Conservation (phyloP, 2,888 invertebrate genomes). For the Lasius platythorax region DNA sequence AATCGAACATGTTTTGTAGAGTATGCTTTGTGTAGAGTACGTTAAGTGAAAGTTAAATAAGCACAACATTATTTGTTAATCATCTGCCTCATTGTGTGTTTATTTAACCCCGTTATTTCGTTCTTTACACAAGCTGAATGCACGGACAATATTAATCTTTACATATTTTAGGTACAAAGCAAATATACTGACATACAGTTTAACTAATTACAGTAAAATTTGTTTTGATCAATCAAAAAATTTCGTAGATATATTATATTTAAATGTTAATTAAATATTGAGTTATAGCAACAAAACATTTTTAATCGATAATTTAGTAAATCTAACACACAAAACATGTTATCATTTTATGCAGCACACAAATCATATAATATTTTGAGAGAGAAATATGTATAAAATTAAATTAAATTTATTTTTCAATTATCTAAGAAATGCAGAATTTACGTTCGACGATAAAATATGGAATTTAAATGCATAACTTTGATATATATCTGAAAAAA, state of each 20-base stretch:
- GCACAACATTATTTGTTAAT: constrained; percentile 9
- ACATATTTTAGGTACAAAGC: constrained; percentile 2
- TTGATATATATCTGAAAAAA: not conserved
- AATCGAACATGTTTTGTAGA: constrained; percentile 13
- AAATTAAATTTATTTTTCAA: not conserved
- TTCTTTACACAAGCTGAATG: not conserved
- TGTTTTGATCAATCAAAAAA: constrained; percentile 24
- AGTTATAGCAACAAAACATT: not conserved
- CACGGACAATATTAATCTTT: constrained; percentile 5
- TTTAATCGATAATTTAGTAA: not conserved
- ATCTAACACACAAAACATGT: not conserved
- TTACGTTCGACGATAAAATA: not conserved
- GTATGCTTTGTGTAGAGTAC: not conserved
- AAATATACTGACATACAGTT: not conserved
- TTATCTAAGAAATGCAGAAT: not conserved
- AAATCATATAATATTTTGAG: not conserved
- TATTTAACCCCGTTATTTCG: constrained; percentile 1
- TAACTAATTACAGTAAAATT: not conserved
- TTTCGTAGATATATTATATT: constrained; percentile 14
- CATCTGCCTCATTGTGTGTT: not conserved
- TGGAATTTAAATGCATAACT: not conserved
- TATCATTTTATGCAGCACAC: not conserved
- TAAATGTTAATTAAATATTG: not conserved
- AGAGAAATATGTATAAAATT: not conserved
- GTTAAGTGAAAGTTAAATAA: not conserved